Evolutionary conservation across 2,888 invertebrate genomes (phyloP), one percentile per base, ranked within the genome.

Genomic region (Bugulina stolonifera): DNA sequence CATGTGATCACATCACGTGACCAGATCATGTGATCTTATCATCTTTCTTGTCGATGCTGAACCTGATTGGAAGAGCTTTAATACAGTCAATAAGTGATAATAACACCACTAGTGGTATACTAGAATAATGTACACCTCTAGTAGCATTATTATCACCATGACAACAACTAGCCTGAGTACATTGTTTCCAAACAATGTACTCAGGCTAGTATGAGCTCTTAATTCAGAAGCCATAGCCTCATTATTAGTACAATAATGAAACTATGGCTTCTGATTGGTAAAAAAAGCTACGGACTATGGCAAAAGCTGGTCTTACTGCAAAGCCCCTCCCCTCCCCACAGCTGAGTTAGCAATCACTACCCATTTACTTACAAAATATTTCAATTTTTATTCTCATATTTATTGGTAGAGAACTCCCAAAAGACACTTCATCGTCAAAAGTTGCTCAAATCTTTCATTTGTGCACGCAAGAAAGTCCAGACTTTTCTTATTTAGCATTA

Each of bases 171-270:
- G 64, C 34, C 64, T 64, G 29, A 34, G 27, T 32, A 32, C 27
- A 64, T 64, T 64, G 64, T 27, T n/a, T 32, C 22, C 2, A 64
- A 32, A 32, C 64, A 64, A 32, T 64, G 5, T 14, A 64, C 64
- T n/a, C 29, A 64, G 64, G 64, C 64, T 64, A 55, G 22, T 23
- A 5, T 25, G 10, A 43, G 43, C 25, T 10, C 64, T 32, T 27
- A 57, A 5, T 64, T 27, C 27, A 64, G 43, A 64, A 64, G 64
- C 64, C 64, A 10, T 64, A 22, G 32, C 10, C 32, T 32, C 64
- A 64, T 64, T 34, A 32, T 32, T 32, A 2, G 5, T 5, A 57
- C 27, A 5, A 32, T 32, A 64, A 64, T 64, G 64, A 27, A 64
- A 3, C 10, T 14, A 64, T 10, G 32, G 64, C 64, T 64, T 64